Conservation (phyloP, 2,888 invertebrate genomes). For the Euplagia quadripunctaria region DNA sequence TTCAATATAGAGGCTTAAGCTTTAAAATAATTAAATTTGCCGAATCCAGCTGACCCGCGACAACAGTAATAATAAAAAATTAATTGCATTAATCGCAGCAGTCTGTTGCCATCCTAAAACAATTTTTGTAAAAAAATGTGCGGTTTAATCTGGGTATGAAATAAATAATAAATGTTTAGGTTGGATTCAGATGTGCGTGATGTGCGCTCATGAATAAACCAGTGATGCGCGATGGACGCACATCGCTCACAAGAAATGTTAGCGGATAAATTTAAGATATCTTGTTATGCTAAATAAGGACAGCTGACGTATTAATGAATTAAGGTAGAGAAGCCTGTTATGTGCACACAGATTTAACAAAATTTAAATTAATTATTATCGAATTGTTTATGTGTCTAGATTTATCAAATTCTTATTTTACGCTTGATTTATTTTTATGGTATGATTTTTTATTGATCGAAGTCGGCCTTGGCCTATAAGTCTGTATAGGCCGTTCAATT, state of each 20-base stretch:
- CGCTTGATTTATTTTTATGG: too few species aligned
- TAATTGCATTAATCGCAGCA: slow-evolving; percentile 1
- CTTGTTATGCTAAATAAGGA: slow-evolving; percentile 26
- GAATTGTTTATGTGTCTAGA: too few species aligned
- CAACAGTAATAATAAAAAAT: not conserved
- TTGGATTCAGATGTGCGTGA: slow-evolving; percentile 18
- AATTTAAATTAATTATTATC: not conserved
- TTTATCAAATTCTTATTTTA: too few species aligned
- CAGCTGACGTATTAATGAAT: slow-evolving; percentile 26
- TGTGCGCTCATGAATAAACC: slow-evolving; percentile 27
- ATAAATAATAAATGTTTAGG: slow-evolving; percentile 27
- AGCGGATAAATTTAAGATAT: slow-evolving; percentile 23
- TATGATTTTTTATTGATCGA: too few species aligned
- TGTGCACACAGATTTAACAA: not conserved
- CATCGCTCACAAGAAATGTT: slow-evolving; percentile 14
- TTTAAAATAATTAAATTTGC: not conserved
- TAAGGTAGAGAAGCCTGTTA: slow-evolving; percentile 4
- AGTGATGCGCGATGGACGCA: slow-evolving; percentile 11
- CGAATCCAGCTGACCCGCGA: too few species aligned
- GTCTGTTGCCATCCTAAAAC: not conserved
- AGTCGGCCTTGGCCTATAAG: too few species aligned
- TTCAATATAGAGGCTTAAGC: not conserved
- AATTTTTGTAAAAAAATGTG: slow-evolving; percentile 18
- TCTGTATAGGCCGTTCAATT: too few species aligned
- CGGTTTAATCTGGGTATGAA: slow-evolving; percentile 19